Base-by-base conservation (phyloP, 2,113 vertebrate genomes). In the Rhabdornis inornatus region DNA sequence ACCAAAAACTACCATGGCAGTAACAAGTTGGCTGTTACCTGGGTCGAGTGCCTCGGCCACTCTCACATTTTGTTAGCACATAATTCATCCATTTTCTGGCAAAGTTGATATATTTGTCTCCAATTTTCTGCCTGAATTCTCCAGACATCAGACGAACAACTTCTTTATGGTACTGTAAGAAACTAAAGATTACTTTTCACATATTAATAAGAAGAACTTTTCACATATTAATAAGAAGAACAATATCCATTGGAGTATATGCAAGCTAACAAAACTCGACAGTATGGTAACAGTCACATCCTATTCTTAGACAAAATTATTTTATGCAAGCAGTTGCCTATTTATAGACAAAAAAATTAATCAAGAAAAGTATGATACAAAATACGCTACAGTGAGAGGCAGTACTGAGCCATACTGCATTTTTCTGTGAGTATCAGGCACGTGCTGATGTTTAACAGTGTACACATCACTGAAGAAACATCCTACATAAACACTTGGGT, bases 41-140 rank as follows among this genome's bases (percentile, higher is more conserved):
- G 95, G 99, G 99, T 93, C 99, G 98, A 45, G 99, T 99, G 74
- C 99, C 99, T 94, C 99, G 95, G 53, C 99, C 99, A 23, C 99
- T 99, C 98, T 99, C 99, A 95, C 99, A 99, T 96, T 99, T 99
- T 39, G 99, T 99, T 55, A 99, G 97, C 35, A 99, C 99, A 8
- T 99, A 99, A 94, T 98, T 99, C 99, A 99, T 99, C 99, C 99
- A 99, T 78, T 99, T 99, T 82, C 98, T 98, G 83, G 99, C 99
- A 97, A 99, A 99, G 91, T 96, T 98, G 77, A 99, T 99, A 69
- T 99, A 99, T 70, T 98, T 99, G 77, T 99, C 99, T 60, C 99
- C 99, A 63, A 99, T 99, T 97, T 99, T 99, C 97, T 99, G 99
- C 76, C 99, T 98, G 97, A 99, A 99, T 96, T 99, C 99, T 83